Evolutionary conservation across 2,797 vertebrate species (phyloP).

Genomic region (Remorina albescens): DNA sequence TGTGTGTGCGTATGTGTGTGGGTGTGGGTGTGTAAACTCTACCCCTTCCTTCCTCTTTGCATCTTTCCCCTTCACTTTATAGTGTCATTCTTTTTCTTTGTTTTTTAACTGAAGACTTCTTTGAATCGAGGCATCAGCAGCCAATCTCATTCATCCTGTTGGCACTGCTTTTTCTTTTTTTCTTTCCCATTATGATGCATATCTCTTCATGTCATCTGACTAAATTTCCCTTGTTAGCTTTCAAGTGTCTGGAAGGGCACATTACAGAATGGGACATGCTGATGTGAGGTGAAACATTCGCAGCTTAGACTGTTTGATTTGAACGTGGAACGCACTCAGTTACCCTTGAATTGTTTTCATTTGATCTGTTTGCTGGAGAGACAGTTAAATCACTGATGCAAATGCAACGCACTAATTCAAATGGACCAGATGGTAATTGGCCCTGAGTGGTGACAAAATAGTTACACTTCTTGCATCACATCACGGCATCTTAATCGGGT

Average conservation of each 20-base stretch:
- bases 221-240: constrained; percentile 26
- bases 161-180: not conserved
- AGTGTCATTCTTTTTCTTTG: not conserved
- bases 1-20: not conserved
- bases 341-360: constrained; percentile 16
- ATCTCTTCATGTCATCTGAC: constrained; percentile 26
- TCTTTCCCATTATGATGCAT: not conserved
- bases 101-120: not conserved
- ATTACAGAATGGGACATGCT: constrained; percentile 2
- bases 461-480: not conserved
- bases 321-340: constrained; percentile 4
- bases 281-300: constrained; percentile 23
- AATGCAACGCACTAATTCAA: not conserved
- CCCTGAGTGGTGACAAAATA: not conserved
- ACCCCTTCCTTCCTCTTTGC: constrained; percentile 4
- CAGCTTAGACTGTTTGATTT: constrained; percentile 1
- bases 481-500: not conserved
- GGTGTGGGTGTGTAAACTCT: too few species aligned
- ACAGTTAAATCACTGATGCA: too few species aligned
- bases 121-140: not conserved
- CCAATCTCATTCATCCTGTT: constrained; percentile 1
- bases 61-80: not conserved
- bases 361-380: not conserved
- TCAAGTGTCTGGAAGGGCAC: constrained; percentile 23
- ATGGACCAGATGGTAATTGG: not conserved